Base-by-base conservation (phyloP, 2,888 invertebrate genomes). In the Elmis aenea region DNA sequence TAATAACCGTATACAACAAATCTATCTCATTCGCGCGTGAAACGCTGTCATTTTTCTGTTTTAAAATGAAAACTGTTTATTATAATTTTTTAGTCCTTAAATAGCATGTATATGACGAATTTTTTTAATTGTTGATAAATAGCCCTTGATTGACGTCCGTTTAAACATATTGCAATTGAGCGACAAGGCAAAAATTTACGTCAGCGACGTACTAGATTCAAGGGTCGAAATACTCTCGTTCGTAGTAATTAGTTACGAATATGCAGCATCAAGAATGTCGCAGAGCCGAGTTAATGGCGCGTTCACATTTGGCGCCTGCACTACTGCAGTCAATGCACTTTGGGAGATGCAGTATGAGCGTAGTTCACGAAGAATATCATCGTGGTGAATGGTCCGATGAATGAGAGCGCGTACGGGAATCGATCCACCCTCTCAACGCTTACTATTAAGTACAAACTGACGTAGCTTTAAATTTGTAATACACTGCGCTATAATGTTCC, bases 321-420 rank as follows among this genome's bases (percentile, higher is more conserved):
- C 5, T 5, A 18, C 5, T 18, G 18, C 36, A 36, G 30, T 36
- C 36, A 31, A 20, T 30, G 36, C 36, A 36, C 36, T 36, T 28
- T 26, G 29, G 30, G n/a, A n/a, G n/a, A n/a, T n/a, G n/a, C n/a
- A n/a, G n/a, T n/a, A n/a, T n/a, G n/a, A n/a, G n/a, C n/a, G n/a
- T n/a, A n/a, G n/a, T n/a, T n/a, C n/a, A n/a, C n/a, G n/a, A n/a
- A n/a, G n/a, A n/a, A n/a, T n/a, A n/a, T n/a, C n/a, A n/a, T n/a
- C 33, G 45, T 46, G 36, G 42, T 37, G 45, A 48, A 41, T 43
- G 45, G 34, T 33, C 30, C 33, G 44, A 24, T 48, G 40, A 50
- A 50, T 50, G 48, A 45, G 34, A 34, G 34, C 29, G 31, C 34
- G 21, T 38, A 42, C 43, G 45, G 24, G 14, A 33, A 50, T 50